phyloP scores from a whole-genome alignment of 2,113 vertebrate species.

The Myxocyprinus asiaticus region DNA sequence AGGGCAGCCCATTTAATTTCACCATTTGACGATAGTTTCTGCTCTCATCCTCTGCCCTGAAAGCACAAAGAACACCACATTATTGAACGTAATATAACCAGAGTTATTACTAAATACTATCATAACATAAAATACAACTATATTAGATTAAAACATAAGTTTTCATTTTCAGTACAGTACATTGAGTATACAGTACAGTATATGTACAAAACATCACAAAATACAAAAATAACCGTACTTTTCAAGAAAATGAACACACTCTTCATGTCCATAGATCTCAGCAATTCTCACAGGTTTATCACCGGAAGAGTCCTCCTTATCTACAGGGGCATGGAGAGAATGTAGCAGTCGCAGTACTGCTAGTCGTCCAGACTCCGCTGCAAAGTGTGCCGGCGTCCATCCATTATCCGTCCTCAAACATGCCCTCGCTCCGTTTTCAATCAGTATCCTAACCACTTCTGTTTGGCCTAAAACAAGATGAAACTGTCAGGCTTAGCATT shows the following conservation, averaged over 20 bases:
- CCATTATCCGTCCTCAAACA: constrained; percentile 81
- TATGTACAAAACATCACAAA: not conserved
- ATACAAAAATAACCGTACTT: constrained; percentile 67
- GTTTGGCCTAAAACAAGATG: constrained; percentile 71
- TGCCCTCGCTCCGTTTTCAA: constrained; percentile 78
- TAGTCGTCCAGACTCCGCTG: constrained; percentile 81
- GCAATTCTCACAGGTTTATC: constrained; percentile 84
- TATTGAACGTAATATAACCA: not conserved
- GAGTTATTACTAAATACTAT: not conserved
- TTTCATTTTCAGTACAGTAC: no score
- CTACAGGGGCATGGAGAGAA: constrained; percentile 77
- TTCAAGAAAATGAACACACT: constrained; percentile 83
- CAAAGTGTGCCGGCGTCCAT: constrained; percentile 87
- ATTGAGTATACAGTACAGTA: no score
- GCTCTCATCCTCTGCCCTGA: constrained; percentile 82
- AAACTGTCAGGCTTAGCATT: not conserved
- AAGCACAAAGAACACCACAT: constrained; percentile 44
- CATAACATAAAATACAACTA: not conserved
- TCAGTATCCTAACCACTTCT: constrained; percentile 76
- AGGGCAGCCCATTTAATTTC: constrained; percentile 59
- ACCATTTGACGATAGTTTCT: constrained; percentile 65
- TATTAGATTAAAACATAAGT: no score
- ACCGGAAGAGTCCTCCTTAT: constrained; percentile 80
- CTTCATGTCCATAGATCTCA: constrained; percentile 84
- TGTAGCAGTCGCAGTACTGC: constrained; percentile 81